phyloP scores from a whole-genome alignment of 2,113 vertebrate genomes.

The Boulengeromyrus knoepffleri region DNA sequence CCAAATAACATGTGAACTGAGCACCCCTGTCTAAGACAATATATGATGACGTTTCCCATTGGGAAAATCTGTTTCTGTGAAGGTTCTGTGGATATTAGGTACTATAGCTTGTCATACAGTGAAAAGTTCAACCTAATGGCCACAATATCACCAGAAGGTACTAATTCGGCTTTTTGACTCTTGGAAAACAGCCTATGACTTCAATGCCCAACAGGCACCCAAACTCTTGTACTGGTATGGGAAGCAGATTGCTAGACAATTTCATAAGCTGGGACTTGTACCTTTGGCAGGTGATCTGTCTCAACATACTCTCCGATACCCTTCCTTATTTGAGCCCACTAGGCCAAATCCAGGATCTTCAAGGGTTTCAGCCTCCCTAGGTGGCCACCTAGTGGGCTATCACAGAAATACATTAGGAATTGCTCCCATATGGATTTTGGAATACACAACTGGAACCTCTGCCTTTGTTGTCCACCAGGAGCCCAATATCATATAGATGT shows the following conservation, averaged over 20 bases:
- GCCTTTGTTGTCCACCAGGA: neutral
- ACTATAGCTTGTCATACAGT: neutral
- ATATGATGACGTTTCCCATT: neutral
- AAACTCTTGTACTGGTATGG: neutral
- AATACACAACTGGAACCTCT: neutral
- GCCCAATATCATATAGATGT: neutral
- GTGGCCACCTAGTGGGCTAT: neutral
- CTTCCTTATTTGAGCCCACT: neutral
- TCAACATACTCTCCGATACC: neutral
- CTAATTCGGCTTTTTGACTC: neutral
- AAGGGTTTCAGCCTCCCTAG: neutral
- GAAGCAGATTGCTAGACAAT: neutral
- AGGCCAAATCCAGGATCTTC: neutral
- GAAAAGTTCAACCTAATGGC: neutral
- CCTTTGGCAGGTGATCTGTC: neutral
- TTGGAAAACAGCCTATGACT: neutral
- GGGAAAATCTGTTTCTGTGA: neutral
- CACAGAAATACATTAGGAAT: neutral
- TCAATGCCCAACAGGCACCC: neutral
- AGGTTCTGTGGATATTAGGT: neutral
- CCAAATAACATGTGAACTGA: neutral
- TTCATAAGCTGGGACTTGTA: neutral
- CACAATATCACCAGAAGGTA: neutral
- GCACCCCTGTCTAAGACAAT: neutral
- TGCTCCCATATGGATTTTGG: neutral